Percentiles rank a stretch among this genome's conserved stretches.
Evolutionary conservation across 2,797 vertebrate species (phyloP).

Genomic region (Gymnoscopelus microlampas): DNA sequence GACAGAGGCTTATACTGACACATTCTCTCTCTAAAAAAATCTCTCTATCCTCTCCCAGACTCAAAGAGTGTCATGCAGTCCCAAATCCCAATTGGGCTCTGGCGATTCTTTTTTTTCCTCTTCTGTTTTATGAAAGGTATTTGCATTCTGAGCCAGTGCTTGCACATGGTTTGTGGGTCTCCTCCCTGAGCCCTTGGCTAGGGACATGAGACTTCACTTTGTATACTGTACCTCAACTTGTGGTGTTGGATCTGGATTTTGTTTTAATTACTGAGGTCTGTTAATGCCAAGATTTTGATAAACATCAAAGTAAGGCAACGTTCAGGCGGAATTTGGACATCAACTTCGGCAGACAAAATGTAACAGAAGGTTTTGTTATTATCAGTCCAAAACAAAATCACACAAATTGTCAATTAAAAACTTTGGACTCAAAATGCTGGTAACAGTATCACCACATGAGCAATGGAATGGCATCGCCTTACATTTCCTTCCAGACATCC

Average conservation of each 20-base stretch:
- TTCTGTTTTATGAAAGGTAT: conserved; percentile 43
- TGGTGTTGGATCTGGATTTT: conserved; percentile 40
- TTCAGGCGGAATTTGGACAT: conserved; percentile 44
- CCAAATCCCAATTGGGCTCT: conserved; percentile 33
- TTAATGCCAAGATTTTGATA: conserved; percentile 39
- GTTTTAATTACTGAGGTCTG: conserved; percentile 23
- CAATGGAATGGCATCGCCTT: conserved; percentile 37
- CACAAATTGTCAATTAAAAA: conserved; percentile 61
- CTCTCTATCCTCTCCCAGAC: conserved; percentile 53
- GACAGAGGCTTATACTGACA: conserved; percentile 61
- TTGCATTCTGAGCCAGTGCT: conserved; percentile 59
- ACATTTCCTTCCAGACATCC: conserved; percentile 36
- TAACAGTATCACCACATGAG: conserved; percentile 42
- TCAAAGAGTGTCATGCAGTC: conserved; percentile 56
- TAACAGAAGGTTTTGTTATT: conserved; percentile 55
- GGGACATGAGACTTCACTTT: conserved; percentile 47
- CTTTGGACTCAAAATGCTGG: conserved; percentile 44
- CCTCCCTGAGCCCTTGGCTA: conserved; percentile 49
- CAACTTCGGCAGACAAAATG: conserved; percentile 36
- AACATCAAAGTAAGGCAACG: conserved; percentile 40
- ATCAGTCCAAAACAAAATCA: conserved; percentile 58
- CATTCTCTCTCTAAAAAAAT: conserved; percentile 54
- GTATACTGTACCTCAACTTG: conserved; percentile 40
- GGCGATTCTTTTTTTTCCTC: no score
- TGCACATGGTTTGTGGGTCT: conserved; percentile 44